Percentiles rank a stretch among this genome's conserved stretches.
phyloP scores from a whole-genome alignment of 2,797 vertebrate species.

The Amphiprion clarkii region DNA sequence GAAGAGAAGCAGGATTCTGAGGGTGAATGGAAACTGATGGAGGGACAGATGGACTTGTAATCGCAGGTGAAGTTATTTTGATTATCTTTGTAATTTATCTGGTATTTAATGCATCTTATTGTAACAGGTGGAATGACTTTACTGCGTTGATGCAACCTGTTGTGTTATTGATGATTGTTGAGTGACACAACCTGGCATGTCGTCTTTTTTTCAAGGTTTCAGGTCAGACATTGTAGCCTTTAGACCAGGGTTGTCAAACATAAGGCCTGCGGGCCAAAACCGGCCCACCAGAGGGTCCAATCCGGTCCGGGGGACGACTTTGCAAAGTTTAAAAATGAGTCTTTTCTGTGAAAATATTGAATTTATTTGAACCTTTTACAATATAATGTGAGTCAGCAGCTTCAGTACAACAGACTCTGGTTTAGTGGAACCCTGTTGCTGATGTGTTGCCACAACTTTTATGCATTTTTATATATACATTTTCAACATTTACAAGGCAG shows the following conservation, averaged over 20 bases:
- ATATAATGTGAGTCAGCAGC: too few relatives aligned
- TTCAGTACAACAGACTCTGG: too few relatives aligned
- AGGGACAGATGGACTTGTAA: neutral
- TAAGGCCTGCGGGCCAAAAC: neutral
- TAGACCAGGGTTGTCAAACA: neutral
- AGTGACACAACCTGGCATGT: neutral
- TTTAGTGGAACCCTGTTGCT: too few relatives aligned
- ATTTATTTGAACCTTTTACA: too few relatives aligned
- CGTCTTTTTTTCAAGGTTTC: neutral
- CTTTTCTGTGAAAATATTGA: too few relatives aligned
- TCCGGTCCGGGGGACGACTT: too few relatives aligned
- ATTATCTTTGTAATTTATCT: neutral
- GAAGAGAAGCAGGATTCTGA: slow-evolving; percentile 22
- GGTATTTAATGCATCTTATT: neutral
- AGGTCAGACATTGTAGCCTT: neutral
- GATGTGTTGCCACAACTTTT: too few relatives aligned
- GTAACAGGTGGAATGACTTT: neutral
- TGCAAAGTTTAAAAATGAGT: too few relatives aligned
- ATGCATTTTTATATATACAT: too few relatives aligned
- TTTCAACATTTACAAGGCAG: too few relatives aligned
- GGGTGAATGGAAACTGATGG: slow-evolving; percentile 43
- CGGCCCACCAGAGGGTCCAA: too few relatives aligned
- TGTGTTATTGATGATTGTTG: neutral
- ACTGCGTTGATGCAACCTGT: neutral
- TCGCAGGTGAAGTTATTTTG: slow-evolving; percentile 43